Base-by-base conservation (phyloP, 2,888 invertebrate species). In the Erynnis tages region DNA sequence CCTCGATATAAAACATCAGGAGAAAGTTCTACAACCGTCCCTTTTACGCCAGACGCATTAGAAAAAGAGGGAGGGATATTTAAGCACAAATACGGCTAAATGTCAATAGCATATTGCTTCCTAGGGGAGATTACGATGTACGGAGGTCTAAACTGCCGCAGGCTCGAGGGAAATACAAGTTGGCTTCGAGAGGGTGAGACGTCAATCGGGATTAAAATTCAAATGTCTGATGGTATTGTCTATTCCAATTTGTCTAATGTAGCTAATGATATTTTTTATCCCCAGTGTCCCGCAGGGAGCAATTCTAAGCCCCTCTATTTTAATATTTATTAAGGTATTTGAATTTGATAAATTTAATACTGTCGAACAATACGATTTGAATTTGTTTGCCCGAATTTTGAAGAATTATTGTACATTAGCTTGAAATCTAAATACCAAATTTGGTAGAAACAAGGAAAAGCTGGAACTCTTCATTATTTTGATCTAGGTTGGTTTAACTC, bases 131-230 rank as follows among this genome's bases (percentile, higher is more conserved):
- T 76, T 67, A 70, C 67, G 50, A 35, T 29, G 43, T 35, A 50
- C 50, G 21, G 27, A 49, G 32, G 29, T 44, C 66, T 63, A 64
- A 66, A 73, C 72, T 67, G 76, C 77, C 74, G 47, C 30, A 69
- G 77, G 78, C 85, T 77, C 85, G 57, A 62, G 86, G 86, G 84
- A 85, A 84, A 83, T 82, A 54, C 46, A 75, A 77, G 76, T 74
- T 76, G 67, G 76, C 69, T 71, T 67, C 69, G 69, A 71, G 68
- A 71, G 81, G 83, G 78, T 66, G 66, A 70, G 74, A 76, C 72
- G 78, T 82, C 79, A 81, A 81, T 83, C 77, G 76, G 75, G 76
- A 85, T 80, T 78, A 80, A 78, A 79, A 78, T 76, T 71, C 69
- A 70, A 75, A 74, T 73, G 73, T 67, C 68, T 73, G 68, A 66